Percentiles rank a stretch among this genome's conserved stretches.
These are phyloP conservation scores for Plagodis dolabraria DNA, from an alignment of 2,888 invertebrate species.

Conservation along the genomic window DNA sequence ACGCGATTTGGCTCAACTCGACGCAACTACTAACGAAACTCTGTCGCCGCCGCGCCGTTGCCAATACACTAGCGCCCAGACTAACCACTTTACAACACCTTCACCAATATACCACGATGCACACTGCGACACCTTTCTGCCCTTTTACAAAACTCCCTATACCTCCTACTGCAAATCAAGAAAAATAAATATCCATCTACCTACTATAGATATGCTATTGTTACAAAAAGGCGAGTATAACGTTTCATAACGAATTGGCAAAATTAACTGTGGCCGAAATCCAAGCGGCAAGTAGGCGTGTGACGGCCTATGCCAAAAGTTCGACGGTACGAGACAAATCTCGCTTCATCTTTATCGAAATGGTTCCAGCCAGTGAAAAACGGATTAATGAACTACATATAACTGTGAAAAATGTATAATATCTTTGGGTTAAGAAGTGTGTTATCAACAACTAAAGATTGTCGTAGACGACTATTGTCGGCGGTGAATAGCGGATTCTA, in stretches of 20 bases:
- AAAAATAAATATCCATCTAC: neutral
- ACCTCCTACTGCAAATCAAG: neutral
- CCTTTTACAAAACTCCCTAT: neutral
- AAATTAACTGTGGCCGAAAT: conserved; percentile 52
- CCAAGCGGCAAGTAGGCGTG: conserved; percentile 64
- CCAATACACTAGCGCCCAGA: conserved; percentile 21
- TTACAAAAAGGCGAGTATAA: conserved; percentile 27
- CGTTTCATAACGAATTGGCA: conserved; percentile 53
- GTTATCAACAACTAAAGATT: conserved; percentile 32
- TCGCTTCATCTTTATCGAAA: conserved; percentile 48
- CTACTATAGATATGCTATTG: neutral
- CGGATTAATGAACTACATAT: conserved; percentile 35
- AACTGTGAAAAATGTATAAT: conserved; percentile 38
- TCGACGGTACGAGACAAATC: conserved; percentile 57
- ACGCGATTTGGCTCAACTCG: conserved; percentile 75
- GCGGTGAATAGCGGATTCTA: conserved; percentile 42
- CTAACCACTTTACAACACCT: conserved; percentile 32
- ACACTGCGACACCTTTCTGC: conserved; percentile 3
- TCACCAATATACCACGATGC: conserved; percentile 31
- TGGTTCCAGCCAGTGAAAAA: conserved; percentile 32
- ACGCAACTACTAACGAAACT: conserved; percentile 60
- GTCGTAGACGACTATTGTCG: conserved; percentile 41
- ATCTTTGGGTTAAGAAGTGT: conserved; percentile 31
- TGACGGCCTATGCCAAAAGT: conserved; percentile 66
- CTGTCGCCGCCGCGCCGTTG: conserved; percentile 33